Evolutionary conservation across 2,113 vertebrate species (phyloP), one percentile per base, ranked within the genome.

Genomic region (Podocnemis expansa): DNA sequence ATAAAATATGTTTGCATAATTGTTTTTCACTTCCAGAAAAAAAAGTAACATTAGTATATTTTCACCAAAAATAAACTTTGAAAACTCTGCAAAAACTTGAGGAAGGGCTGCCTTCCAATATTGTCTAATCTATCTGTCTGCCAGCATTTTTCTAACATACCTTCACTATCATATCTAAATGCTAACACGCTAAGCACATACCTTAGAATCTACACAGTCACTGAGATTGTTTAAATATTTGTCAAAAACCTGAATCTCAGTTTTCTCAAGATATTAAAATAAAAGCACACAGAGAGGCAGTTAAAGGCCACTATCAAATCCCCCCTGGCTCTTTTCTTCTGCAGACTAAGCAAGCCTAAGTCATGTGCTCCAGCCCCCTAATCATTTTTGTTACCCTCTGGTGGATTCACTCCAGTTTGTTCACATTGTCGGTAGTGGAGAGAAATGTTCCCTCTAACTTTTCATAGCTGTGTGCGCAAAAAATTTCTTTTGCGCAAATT

Each of bases 121-220:
- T 14, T 17, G 45, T 2, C 41, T 45, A 80, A 79, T 25, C 25
- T 29, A 31, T 14, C 0, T 0, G 21, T 73, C n/a, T 73, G n/a
- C 34, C 34, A 73, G 67, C 24, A 19, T 38, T 73, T 73, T 73
- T 73, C 67, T 34, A 41, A 24, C 16, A 31, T 55, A 38, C 41
- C 63, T 24, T 8, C 6, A 21, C 8, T 88, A 27, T 34, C 47
- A 3, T 16, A 22, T 6, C 21, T 85, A 70, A 47, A 0, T 14
- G 3, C 73, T 29, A 38, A 83, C 21, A 67, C n/a, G 63, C 31
- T 56, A 76, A 60, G 52, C 34, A 54, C 0, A 0, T 60, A 73
- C 76, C 1, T 0, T 10, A 58, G 56, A 73, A 93, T 45, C 34
- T 19, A 55, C 80, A 85, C 88, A 43, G n/a, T 1, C 13, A 25